phyloP scores from a whole-genome alignment of 2,113 vertebrate genomes.

The Isichthys henryi region DNA sequence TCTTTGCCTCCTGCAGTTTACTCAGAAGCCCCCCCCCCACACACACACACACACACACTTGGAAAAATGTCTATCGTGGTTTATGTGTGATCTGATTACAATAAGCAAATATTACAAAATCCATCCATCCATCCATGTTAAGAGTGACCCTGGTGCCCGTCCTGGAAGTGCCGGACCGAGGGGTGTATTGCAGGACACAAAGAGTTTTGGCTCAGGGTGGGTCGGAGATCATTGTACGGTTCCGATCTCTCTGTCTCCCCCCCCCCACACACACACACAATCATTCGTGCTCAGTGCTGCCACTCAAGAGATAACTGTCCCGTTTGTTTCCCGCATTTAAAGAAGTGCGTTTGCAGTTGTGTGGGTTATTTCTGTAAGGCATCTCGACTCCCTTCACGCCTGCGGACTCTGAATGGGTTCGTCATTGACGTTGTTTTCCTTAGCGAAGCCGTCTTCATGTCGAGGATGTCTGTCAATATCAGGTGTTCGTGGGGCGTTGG shows the following conservation, averaged over 20 bases:
- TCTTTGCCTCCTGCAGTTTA: background rate
- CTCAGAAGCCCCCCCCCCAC: background rate
- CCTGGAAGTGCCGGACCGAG: too few species aligned
- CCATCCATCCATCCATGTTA: too few species aligned
- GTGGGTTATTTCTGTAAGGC: slow-evolving; percentile 23
- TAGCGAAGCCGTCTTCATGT: slow-evolving; percentile 27
- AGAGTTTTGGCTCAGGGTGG: too few species aligned
- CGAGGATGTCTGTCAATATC: slow-evolving; percentile 24
- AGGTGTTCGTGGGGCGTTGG: background rate
- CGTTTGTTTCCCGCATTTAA: slow-evolving; percentile 28
- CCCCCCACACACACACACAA: too few species aligned
- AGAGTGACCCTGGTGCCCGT: too few species aligned
- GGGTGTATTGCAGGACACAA: too few species aligned
- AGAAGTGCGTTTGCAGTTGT: slow-evolving; percentile 19
- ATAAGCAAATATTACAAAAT: too few species aligned
- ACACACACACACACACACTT: background rate
- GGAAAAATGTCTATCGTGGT: background rate
- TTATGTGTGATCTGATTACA: background rate
- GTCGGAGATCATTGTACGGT: too few species aligned
- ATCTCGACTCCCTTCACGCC: slow-evolving; percentile 20
- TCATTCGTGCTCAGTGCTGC: too few species aligned
- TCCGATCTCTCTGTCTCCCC: too few species aligned
- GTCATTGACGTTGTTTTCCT: slow-evolving; percentile 25
- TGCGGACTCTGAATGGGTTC: slow-evolving; percentile 2
- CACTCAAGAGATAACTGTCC: slow-evolving; percentile 28